Percentiles rank a stretch among this genome's conserved stretches.
Evolutionary conservation across 2,888 invertebrate species (phyloP).

Genomic region (Galeopsomyia nigrocyanea): DNA sequence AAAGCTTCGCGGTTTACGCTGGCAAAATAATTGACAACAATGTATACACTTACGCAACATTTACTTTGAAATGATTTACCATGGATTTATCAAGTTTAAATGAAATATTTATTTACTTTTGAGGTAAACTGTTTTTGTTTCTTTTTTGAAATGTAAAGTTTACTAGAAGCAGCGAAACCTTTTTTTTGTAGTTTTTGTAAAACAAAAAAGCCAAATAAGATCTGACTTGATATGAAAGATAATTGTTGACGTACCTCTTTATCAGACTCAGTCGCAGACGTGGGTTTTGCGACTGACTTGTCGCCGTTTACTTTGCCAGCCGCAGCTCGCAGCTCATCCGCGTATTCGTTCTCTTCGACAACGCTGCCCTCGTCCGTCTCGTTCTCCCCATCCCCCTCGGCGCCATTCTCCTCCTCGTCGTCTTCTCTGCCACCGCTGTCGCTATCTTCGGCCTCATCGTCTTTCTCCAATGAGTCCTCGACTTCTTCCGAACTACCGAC

Average conservation of each 20-base stretch:
- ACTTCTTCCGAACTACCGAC: constrained; percentile 23
- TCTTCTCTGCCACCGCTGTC: constrained; percentile 40
- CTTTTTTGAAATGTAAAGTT: no score
- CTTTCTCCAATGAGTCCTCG: constrained; percentile 40
- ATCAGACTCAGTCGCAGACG: not conserved
- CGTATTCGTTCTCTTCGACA: constrained; percentile 41
- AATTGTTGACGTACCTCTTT: constrained; percentile 14
- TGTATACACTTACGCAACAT: no score
- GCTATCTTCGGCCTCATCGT: constrained; percentile 43
- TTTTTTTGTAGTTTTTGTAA: no score
- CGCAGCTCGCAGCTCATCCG: constrained; percentile 41
- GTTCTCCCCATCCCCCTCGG: constrained; percentile 57
- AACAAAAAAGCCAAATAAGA: no score
- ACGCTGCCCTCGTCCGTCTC: constrained; percentile 60
- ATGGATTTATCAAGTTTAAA: no score
- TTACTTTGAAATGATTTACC: no score
- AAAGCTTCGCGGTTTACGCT: no score
- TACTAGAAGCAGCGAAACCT: no score
- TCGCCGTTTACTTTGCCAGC: not conserved
- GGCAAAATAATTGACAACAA: no score
- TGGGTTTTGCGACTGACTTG: no score
- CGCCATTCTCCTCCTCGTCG: constrained; percentile 57
- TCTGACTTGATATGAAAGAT: not conserved
- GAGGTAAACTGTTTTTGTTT: no score
- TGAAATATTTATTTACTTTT: no score